Base-by-base conservation (phyloP, 2,888 invertebrate species). In the Thymelicus lineola region DNA sequence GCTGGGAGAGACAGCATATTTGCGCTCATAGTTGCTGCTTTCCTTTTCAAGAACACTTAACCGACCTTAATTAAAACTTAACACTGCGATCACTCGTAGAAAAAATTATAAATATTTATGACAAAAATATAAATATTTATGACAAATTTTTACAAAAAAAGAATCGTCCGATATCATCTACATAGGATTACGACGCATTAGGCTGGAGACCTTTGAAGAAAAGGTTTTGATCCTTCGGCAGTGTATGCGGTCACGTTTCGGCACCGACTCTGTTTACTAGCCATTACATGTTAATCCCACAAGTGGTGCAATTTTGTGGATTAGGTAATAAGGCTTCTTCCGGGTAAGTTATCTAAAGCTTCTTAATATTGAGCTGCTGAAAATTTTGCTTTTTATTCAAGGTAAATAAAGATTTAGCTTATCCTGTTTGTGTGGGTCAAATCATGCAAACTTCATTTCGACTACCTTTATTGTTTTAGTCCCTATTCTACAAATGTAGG, bases 271-370 rank as follows among this genome's bases (percentile, higher is more conserved):
- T 90, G 81, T 90, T 90, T 90, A 80, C 79, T 79, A 86, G 83
- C 91, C 90, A 90, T 91, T 91, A 91, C 86, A 82, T 80, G 81
- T 80, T 87, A 86, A 90, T 88, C 88, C 86, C 68, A 71, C 71
- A 75, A 77, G 77, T 79, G 80, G 73, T 72, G 74, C 79, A 76
- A 76, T 80, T 81, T 85, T 81, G 82, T 77, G 81, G 87, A 88
- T 89, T 85, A 88, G 78, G 77, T 42, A n/a, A 28, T 0, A 20
- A 15, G 71, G 71, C 62, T 45, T 14, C 45, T n/a, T 36, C 35
- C 17, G 50, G 50, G 6, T 50, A 42, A 1, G 46, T 46, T 0
- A 15, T 2, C 12, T n/a, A 46, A n/a, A 6, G 12, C n/a, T 46
- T 10, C 12, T 3, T 28, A 28, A 28, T 28, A 28, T 28, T 28